Percentiles rank a stretch among this genome's conserved stretches.
Conservation (phyloP, 2,797 vertebrate species). For the Mus spretus region DNA sequence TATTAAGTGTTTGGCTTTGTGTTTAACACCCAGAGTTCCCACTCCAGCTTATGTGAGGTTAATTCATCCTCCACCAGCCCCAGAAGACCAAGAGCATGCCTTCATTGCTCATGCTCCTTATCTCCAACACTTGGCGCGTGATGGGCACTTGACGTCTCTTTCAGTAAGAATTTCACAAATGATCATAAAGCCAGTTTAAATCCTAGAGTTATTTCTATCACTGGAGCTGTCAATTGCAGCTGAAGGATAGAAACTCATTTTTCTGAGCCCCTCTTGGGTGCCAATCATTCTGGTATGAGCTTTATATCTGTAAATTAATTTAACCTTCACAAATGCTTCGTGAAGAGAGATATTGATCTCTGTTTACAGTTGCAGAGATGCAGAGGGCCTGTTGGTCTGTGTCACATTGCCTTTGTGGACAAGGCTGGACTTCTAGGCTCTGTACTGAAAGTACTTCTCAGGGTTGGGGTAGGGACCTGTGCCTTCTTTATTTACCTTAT, state of each 20-base stretch:
- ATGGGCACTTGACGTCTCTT: neutral
- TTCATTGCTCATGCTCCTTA: neutral
- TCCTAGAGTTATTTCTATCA: neutral
- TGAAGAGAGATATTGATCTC: neutral
- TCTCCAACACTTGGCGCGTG: neutral
- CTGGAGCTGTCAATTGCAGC: neutral
- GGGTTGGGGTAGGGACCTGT: neutral
- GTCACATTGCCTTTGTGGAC: fast-evolving
- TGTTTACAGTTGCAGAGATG: neutral
- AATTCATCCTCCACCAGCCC: neutral
- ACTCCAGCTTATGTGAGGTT: neutral
- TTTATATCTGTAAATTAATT: neutral
- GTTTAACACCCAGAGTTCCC: neutral
- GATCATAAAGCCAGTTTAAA: neutral
- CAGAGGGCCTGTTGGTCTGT: neutral
- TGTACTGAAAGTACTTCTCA: neutral
- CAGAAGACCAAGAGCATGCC: neutral
- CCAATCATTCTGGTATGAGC: neutral
- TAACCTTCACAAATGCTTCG: neutral
- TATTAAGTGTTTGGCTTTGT: neutral
- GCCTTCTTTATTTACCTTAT: neutral
- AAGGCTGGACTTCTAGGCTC: neutral
- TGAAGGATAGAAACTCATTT: neutral
- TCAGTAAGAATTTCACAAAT: neutral
- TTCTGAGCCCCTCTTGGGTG: neutral